phyloP scores from a whole-genome alignment of 1,140 invertebrate genomes.

The Tetranychus cinnabarinus region DNA sequence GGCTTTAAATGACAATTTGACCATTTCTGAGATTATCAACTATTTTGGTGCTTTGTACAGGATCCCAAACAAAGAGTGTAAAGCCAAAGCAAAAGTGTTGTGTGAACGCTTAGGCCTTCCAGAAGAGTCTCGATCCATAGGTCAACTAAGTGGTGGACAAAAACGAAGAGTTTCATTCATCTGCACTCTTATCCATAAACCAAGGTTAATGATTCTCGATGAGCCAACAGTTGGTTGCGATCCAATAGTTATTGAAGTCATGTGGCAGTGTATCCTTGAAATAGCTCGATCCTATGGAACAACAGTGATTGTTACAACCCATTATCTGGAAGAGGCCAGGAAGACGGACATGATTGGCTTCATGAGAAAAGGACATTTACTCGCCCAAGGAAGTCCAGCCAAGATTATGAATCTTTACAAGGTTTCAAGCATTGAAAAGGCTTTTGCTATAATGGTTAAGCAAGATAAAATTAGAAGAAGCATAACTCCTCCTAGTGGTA shows the following conservation, averaged over 20 bases:
- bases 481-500: too few species aligned
- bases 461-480: too few species aligned
- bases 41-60: constrained; percentile 42
- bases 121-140: neutral
- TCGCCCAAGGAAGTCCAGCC: neutral
- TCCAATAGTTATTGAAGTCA: constrained; percentile 14
- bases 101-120: constrained; percentile 4
- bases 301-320: neutral
- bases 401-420: neutral
- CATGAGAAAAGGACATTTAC: neutral
- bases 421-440: too few species aligned
- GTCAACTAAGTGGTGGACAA: constrained; percentile 45
- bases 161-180: constrained; percentile 74
- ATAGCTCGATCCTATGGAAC: neutral
- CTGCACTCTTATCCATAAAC: constrained; percentile 71
- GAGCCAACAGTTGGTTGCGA: constrained; percentile 26
- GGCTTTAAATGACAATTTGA: constrained; percentile 20
- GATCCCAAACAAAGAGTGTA: too few species aligned
- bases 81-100: constrained; percentile 46
- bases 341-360: neutral
- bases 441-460: too few species aligned
- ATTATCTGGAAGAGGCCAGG: neutral
- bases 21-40: constrained; percentile 19
- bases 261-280: neutral
- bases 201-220: constrained; percentile 64